Evolutionary conservation across 1,140 invertebrate species (phyloP), one percentile per base, ranked within the genome.

Genomic region (Drosophila teissieri): DNA sequence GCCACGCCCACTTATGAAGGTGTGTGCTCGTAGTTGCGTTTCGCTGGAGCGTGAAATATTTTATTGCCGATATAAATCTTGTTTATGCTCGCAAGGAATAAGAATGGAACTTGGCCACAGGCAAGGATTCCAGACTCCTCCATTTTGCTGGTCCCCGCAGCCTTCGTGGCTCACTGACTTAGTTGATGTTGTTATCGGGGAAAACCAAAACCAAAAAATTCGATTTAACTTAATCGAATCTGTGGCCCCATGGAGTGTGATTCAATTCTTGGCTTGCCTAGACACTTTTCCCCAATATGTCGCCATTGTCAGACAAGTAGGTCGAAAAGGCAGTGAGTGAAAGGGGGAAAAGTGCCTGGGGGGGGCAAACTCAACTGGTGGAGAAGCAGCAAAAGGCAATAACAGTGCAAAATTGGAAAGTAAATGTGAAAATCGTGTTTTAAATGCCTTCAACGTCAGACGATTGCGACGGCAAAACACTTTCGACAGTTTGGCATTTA

Each of bases 381-480:
- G 65, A 42, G 49, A 68, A 68, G n/a, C 39, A 67, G 53, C 51
- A 37, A 22, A n/a, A 40, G 64, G 63, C 60, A 46, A 85, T 84
- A 80, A 62, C 70, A 83, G 80, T 73, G 77, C 44, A 60, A 73
- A 85, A 84, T 85, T 84, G 81, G 80, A 77, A 84, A 74, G 78
- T 80, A 85, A 84, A 84, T 84, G 81, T 73, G 81, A 84, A 84
- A 84, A 84, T 85, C 81, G 81, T 84, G 81, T 84, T 84, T 84
- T 85, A 84, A 83, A 85, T 84, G 81, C 68, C 73, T 77, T 77
- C 60, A 52, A 75, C 76, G 80, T 82, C 80, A 83, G 76, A 27
- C 75, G 53, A 44, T 52, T 68, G 60, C 60, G 37, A 65, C n/a
- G 64, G 64, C 52, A 72, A 57, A 70, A 72, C 68, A 70, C 68